Conservation (phyloP, 1,140 invertebrate genomes). For the Caenorhabditis tropicalis region DNA sequence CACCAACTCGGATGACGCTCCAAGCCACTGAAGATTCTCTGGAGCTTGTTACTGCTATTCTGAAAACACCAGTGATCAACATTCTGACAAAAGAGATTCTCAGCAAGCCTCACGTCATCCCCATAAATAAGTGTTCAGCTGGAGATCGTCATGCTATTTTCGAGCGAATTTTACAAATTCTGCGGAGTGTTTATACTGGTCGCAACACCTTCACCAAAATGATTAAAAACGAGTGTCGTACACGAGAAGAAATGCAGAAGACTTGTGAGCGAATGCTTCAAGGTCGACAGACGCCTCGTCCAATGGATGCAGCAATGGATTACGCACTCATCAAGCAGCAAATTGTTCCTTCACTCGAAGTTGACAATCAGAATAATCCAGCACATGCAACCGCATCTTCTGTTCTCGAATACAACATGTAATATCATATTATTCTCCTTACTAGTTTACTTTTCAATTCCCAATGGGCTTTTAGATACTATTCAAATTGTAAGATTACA, state of each 20-base stretch:
- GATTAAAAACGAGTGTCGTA: background rate
- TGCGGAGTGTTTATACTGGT: background rate
- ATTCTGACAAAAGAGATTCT: background rate
- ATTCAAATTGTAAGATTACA: no score
- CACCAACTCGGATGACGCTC: background rate
- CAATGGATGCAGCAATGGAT: background rate
- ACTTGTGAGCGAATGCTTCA: background rate
- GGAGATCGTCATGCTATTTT: conserved; percentile 21
- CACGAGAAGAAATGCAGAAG: conserved; percentile 11
- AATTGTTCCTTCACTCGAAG: background rate
- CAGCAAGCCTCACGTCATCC: background rate
- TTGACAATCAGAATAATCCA: background rate
- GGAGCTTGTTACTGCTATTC: background rate
- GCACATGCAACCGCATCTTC: no score
- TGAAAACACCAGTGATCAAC: background rate
- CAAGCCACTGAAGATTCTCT: background rate
- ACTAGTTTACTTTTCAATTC: no score
- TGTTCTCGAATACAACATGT: background rate
- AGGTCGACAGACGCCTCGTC: background rate
- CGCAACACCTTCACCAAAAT: background rate
- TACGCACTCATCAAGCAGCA: background rate
- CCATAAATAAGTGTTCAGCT: background rate
- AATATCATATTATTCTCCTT: background rate
- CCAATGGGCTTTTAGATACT: background rate
- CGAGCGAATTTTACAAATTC: conserved; percentile 11